Evolutionary conservation across 2,113 vertebrate species (phyloP).

Genomic region (Seriola rivoliana): DNA sequence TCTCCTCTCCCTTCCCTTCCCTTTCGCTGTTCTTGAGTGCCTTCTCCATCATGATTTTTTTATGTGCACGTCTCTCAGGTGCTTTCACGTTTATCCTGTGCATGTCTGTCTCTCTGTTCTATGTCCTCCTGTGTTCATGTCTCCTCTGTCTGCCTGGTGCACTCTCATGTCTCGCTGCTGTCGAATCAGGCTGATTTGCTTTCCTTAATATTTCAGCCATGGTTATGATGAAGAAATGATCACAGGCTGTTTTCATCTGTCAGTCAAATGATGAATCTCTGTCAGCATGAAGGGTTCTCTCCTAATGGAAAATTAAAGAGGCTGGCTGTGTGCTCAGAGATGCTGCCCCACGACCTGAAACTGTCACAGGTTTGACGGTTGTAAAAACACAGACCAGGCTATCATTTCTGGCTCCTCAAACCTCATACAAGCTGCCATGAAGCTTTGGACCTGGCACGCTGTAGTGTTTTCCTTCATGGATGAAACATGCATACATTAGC

Average conservation of each 20-base stretch:
- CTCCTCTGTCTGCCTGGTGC: not conserved
- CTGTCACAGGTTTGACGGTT: constrained; percentile 38
- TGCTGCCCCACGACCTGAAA: constrained; percentile 9
- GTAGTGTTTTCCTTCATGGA: not conserved
- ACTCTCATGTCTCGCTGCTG: not conserved
- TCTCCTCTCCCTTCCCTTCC: too few species aligned
- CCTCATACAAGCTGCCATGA: not conserved
- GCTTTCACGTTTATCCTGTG: too few species aligned
- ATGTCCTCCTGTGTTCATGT: not conserved
- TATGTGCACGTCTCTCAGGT: too few species aligned
- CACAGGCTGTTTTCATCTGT: constrained; percentile 39
- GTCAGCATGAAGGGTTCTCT: not conserved
- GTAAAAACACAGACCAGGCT: not conserved
- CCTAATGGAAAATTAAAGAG: constrained; percentile 32
- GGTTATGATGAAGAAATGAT: constrained; percentile 33
- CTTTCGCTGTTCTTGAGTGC: too few species aligned
- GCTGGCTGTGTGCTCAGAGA: not conserved
- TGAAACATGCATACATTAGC: not conserved
- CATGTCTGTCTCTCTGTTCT: not conserved
- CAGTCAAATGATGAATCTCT: constrained; percentile 22
- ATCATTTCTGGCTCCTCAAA: not conserved
- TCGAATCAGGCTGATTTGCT: not conserved
- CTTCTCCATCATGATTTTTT: too few species aligned
- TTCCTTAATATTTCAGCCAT: constrained; percentile 15
- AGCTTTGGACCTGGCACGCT: not conserved